Conservation (phyloP, 2,113 vertebrate genomes). For the Lasiurus borealis region DNA sequence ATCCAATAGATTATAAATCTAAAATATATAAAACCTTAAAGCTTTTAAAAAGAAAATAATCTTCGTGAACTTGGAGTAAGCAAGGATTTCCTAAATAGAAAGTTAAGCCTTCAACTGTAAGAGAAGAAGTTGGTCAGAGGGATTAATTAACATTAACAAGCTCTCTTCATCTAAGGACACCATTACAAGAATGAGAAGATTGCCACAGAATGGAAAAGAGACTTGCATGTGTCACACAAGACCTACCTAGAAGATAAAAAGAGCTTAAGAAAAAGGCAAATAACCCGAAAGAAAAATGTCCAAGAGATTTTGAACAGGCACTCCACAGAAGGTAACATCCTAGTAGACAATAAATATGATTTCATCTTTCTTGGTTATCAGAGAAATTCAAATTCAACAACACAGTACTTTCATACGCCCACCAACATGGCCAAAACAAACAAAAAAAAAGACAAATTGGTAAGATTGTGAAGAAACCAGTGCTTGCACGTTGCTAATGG, state of each 20-base stretch:
- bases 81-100: not conserved
- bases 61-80: not conserved
- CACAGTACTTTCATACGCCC: not conserved
- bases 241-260: not conserved
- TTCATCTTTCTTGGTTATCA: not conserved
- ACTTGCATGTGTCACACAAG: not conserved
- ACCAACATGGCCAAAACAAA: not conserved
- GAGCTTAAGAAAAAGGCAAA: not conserved
- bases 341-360: not conserved
- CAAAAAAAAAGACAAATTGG: not conserved
- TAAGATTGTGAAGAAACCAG: not conserved
- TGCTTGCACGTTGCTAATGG: not conserved
- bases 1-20: slow-evolving; percentile 36
- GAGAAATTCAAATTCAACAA: not conserved
- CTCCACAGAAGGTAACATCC: not conserved
- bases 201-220: not conserved
- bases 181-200: slow-evolving; percentile 24
- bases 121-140: not conserved
- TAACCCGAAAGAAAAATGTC: not conserved
- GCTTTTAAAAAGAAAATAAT: slow-evolving; percentile 45
- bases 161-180: not conserved
- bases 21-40: slow-evolving; percentile 20
- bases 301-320: slow-evolving; percentile 21
- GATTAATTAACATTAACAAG: slow-evolving; percentile 1
- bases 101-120: slow-evolving; percentile 19